Conservation (phyloP, 2,888 invertebrate genomes). For the Scaptomyza tumidula region DNA sequence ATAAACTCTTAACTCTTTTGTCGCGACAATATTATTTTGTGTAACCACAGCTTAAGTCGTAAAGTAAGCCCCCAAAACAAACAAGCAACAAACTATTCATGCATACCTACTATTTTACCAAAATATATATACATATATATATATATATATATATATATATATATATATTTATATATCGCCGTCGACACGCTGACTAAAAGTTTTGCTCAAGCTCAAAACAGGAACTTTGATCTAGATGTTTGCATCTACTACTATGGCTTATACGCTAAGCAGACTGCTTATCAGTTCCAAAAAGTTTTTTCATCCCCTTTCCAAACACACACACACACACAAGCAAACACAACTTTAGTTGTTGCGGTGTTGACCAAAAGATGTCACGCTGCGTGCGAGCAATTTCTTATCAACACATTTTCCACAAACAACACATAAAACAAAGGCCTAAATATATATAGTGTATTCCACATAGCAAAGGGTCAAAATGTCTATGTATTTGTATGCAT, state of each 20-base stretch:
- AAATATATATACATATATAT: background rate
- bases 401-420: constrained; percentile 40
- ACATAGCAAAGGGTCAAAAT: constrained; percentile 11
- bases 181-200: constrained; percentile 32
- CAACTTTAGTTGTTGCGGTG: constrained; percentile 48
- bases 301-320: background rate
- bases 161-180: constrained; percentile 6
- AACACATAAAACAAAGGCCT: constrained; percentile 34
- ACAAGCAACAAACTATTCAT: constrained; percentile 28
- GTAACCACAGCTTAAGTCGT: constrained; percentile 17
- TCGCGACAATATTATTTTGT: constrained; percentile 12
- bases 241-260: constrained; percentile 28
- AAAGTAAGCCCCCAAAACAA: constrained; percentile 24
- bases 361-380: constrained; percentile 61
- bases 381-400: constrained; percentile 43
- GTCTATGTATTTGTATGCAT: constrained; percentile 26
- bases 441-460: constrained; percentile 4
- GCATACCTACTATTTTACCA: constrained; percentile 4
- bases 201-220: constrained; percentile 35
- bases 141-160: constrained; percentile 3
- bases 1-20: constrained; percentile 12
- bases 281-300: constrained; percentile 57
- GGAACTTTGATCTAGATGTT: constrained; percentile 61
- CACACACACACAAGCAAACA: background rate
- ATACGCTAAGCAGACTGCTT: constrained; percentile 41